Base-by-base conservation (phyloP, 2,797 vertebrate species). In the Oreochromis grahami region DNA sequence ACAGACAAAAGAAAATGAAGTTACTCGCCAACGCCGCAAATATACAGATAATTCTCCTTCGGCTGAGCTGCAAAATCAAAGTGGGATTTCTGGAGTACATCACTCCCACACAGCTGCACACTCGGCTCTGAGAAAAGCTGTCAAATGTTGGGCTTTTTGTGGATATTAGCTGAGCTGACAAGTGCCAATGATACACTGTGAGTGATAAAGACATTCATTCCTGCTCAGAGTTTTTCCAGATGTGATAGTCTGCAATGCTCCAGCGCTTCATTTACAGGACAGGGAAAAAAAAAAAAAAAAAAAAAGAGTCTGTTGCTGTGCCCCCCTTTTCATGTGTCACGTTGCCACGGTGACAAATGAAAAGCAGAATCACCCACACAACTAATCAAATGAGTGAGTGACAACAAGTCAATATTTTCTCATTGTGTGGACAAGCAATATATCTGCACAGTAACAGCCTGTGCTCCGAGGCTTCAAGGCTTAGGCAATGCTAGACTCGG, bases 391-490 rank as follows among this genome's bases (percentile, higher is more conserved):
- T 94, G 90, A 95, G 76, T 90, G 93, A 93, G 89, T 93, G 94
- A 94, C 94, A 94, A 94, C 86, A 93, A 94, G 93, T 95, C 94
- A 95, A 94, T 96, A 94, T 92, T 93, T 94, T 94, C 89, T 92
- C 93, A 94, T 94, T 94, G 92, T 95, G 94, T 80, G 91, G 93
- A 94, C 91, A 92, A 92, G 91, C 82, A 93, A 92, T 92, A 88
- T 78, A 92, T 93, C 88, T 90, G 87, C 89, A 80, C 89, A 78
- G 85, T 85, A 90, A 91, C 85, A 21, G 91, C 77, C 85, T 68
- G 86, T 11, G 90, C 79, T 81, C 76, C 51, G 3, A 87, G 81
- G 91, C 87, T 92, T 79, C 51, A 3, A 89, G 85, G 91, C 87
- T 92, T 78, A 87, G 86, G 82, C 85, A 82, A 85, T 36, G 81